Percentiles rank a stretch among this genome's conserved stretches.
Evolutionary conservation across 2,113 vertebrate species (phyloP).

Genomic region (Lethenteron camtschaticum): DNA sequence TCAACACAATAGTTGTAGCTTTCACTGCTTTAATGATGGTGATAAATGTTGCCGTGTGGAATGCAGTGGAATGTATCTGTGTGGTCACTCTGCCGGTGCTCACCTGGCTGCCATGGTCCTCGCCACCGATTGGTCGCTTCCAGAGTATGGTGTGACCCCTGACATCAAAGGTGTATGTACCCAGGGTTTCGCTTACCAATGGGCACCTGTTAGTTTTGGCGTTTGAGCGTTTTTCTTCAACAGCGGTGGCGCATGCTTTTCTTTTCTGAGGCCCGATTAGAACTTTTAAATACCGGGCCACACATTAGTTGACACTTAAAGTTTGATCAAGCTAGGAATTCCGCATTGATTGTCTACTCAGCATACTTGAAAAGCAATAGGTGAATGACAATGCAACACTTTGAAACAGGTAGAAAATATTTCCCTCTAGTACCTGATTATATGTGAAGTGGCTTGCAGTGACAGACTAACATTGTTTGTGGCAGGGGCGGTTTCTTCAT

Average conservation of each 20-base stretch:
- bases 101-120: conserved; percentile 64
- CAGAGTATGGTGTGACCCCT: conserved; percentile 25
- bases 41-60: neutral
- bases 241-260: too few relatives aligned
- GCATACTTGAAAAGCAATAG: too few relatives aligned
- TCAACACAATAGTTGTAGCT: neutral
- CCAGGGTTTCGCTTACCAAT: neutral
- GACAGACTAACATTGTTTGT: too few relatives aligned
- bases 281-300: too few relatives aligned
- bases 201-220: neutral
- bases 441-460: too few relatives aligned
- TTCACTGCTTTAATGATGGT: neutral
- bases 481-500: too few relatives aligned
- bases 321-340: too few relatives aligned
- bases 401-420: too few relatives aligned
- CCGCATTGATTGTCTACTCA: too few relatives aligned
- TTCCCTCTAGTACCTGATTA: too few relatives aligned
- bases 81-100: conserved; percentile 76
- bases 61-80: conserved; percentile 53
- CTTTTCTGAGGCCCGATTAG: neutral
- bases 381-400: too few relatives aligned
- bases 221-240: neutral
- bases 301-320: too few relatives aligned
- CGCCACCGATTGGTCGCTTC: conserved; percentile 37
- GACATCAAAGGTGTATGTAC: conserved; percentile 45